phyloP scores from a whole-genome alignment of 2,113 vertebrate species.

The Peromyscus maniculatus region DNA sequence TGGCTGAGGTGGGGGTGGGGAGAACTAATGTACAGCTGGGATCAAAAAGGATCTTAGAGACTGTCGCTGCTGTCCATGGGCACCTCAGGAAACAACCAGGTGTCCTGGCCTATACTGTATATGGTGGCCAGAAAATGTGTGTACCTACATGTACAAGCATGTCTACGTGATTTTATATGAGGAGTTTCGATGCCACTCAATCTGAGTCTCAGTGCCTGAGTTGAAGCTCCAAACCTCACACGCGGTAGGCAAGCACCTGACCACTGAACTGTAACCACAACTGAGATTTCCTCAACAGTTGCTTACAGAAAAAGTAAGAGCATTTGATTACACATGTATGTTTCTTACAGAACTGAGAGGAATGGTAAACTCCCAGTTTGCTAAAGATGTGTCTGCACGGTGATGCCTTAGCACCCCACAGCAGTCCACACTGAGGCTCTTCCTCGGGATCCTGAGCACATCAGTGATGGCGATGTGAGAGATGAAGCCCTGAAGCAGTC shows the following conservation, averaged over 20 bases:
- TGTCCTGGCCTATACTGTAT: background rate
- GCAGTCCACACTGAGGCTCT: background rate
- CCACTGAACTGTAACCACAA: background rate
- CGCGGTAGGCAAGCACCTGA: background rate
- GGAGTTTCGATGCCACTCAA: background rate
- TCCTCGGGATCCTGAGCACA: background rate
- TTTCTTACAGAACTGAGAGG: background rate
- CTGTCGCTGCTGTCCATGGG: background rate
- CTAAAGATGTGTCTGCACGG: background rate
- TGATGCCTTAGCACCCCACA: background rate
- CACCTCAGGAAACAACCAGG: background rate
- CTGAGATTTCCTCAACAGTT: background rate
- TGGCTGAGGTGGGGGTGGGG: background rate
- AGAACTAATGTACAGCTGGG: background rate
- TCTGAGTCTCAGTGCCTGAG: background rate
- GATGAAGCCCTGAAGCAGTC: background rate
- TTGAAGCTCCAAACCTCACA: too few species aligned
- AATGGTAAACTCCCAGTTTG: background rate
- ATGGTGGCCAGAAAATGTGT: background rate
- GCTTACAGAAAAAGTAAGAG: constrained; percentile 8
- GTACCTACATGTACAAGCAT: too few species aligned
- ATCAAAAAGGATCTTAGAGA: background rate
- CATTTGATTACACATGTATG: background rate
- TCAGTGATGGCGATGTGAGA: background rate
- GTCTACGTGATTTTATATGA: too few species aligned